Percentiles rank a stretch among this genome's conserved stretches.
Evolutionary conservation across 2,888 invertebrate species (phyloP).

Genomic region (Drosophila merina): DNA sequence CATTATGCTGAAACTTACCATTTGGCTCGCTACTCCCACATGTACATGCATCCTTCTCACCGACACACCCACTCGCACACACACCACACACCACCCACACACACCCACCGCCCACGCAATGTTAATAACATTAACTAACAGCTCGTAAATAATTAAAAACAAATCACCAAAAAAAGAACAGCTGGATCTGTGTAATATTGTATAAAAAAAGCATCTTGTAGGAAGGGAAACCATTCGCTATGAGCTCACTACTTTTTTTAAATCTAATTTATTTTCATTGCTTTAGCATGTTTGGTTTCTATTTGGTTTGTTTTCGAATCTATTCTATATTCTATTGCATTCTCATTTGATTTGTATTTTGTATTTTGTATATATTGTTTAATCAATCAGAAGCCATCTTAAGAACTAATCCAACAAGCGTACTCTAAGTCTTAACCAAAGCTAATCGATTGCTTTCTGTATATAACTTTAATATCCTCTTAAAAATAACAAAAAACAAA

Average conservation of each 20-base stretch:
- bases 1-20: constrained; percentile 50
- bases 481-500: neutral
- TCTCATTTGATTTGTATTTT: constrained; percentile 22
- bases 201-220: neutral
- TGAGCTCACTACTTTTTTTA: constrained; percentile 1
- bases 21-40: constrained; percentile 61
- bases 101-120: constrained; percentile 34
- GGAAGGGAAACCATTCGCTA: neutral
- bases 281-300: constrained; percentile 35
- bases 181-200: constrained; percentile 23
- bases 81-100: constrained; percentile 20
- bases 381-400: constrained; percentile 20
- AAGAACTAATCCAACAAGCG: constrained; percentile 22
- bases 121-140: constrained; percentile 66
- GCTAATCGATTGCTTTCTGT: constrained; percentile 27
- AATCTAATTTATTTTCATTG: constrained; percentile 12
- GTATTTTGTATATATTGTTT: neutral
- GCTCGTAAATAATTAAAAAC: constrained; percentile 64
- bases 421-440: constrained; percentile 26
- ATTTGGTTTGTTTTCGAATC: constrained; percentile 12
- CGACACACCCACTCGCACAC: constrained; percentile 17
- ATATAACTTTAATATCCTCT: constrained; percentile 22
- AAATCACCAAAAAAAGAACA: constrained; percentile 10
- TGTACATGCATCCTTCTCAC: constrained; percentile 8
- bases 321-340: constrained; percentile 12